Evolutionary conservation across 1,140 invertebrate genomes (phyloP), one percentile per base, ranked within the genome.

Genomic region (Drosophila varians): DNA sequence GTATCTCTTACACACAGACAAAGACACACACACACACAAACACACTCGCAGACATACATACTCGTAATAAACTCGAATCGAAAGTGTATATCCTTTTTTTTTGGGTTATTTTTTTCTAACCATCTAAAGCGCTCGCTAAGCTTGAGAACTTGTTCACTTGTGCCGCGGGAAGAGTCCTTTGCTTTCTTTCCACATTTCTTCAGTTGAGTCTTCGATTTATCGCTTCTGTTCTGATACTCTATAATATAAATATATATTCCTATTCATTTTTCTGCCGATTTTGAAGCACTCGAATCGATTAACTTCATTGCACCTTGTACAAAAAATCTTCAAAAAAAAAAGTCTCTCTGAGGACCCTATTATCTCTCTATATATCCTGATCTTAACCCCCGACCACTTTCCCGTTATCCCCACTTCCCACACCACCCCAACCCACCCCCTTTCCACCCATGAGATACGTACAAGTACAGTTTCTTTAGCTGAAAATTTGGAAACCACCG

Each of bases 231-330:
- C 38, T 68, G 38, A 53, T 68, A 65, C 18, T 60, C 36, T 53
- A 40, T 60, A 54, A 42, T 19, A 42, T 42, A 42, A 12, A 36
- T 36, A 36, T 42, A 9, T 66, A 42, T 69, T 69, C 51, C 64
- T 69, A 69, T 69, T 69, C 25, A 55, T 69, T 68, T 69, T 66
- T 72, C 72, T 84, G 78, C 74, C 58, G 78, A 74, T 74, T 77
- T 74, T 77, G 57, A 82, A 77, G 78, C 78, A 82, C 78, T 74
- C 62, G 52, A 72, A 82, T 53, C 71, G 34, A 69, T 66, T 53
- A 52, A 84, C 64, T 83, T 83, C 69, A 84, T 84, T 77, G 78
- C 78, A 83, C 78, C 54, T 53, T 77, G 69, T 83, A 83, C 53
- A 68, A 38, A 16, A 38, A 68, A 42, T 65, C 62, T 65, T 65